Conservation (phyloP, 2,888 invertebrate genomes). For the Digitonthophagus gazella region DNA sequence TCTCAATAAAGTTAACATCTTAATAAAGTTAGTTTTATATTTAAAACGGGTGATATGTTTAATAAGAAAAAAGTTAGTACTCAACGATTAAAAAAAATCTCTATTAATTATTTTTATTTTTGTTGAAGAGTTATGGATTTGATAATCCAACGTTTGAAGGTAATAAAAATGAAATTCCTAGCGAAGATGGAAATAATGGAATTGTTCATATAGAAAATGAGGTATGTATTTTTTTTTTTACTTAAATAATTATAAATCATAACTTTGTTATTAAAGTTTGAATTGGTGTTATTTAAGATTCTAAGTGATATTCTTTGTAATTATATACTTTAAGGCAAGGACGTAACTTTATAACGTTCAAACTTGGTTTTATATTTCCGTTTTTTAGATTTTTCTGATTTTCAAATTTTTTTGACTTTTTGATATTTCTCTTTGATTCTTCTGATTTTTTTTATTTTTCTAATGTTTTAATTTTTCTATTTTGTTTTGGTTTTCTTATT, state of each 20-base stretch:
- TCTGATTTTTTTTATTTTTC: too few species aligned
- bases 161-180: not conserved
- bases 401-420: too few species aligned
- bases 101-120: too few species aligned
- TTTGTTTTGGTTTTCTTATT: too few species aligned
- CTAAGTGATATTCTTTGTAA: not conserved
- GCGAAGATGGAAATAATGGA: constrained; percentile 8
- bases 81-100: too few species aligned
- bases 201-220: not conserved
- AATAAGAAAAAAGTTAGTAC: constrained; percentile 10
- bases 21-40: too few species aligned
- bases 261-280: not conserved
- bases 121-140: constrained; percentile 36
- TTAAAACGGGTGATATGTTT: too few species aligned
- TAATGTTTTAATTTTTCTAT: too few species aligned
- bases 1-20: too few species aligned
- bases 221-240: not conserved
- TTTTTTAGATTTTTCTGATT: too few species aligned
- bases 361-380: not conserved
- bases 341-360: too few species aligned
- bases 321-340: not conserved
- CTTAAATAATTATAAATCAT: not conserved
- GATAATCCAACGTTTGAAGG: constrained; percentile 38
- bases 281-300: not conserved
- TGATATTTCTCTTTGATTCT: too few species aligned